phyloP scores from a whole-genome alignment of 2,888 invertebrate genomes.

The Gasteruption jaculator region DNA sequence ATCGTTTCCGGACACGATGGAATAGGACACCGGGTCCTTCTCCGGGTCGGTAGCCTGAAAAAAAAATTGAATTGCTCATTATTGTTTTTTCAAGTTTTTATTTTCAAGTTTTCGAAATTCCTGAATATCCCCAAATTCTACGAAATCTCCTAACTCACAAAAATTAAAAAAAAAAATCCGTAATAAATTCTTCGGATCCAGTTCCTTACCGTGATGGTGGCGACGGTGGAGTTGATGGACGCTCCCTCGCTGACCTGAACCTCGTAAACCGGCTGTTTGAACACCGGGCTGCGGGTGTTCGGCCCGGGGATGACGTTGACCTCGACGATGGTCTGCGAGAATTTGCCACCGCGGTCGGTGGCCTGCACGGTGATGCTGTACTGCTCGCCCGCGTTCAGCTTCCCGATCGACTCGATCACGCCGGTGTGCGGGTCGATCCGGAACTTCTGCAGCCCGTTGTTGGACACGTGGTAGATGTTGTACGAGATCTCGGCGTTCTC shows the following conservation, averaged over 20 bases:
- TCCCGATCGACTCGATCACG: conserved; percentile 73
- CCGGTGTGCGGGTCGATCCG: conserved; percentile 77
- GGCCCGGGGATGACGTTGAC: conserved; percentile 79
- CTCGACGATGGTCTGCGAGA: conserved; percentile 82
- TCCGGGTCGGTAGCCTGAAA: conserved; percentile 81
- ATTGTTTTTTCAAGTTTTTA: no score
- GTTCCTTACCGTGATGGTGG: conserved; percentile 68
- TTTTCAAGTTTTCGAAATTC: no score
- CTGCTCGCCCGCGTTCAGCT: conserved; percentile 80
- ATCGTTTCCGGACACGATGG: conserved; percentile 84
- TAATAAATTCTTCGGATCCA: no score
- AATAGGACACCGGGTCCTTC: conserved; percentile 80
- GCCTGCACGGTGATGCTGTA: conserved; percentile 85
- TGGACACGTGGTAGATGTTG: conserved; percentile 86
- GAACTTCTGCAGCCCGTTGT: conserved; percentile 84
- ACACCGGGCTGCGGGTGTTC: conserved; percentile 76
- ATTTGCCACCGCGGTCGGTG: conserved; percentile 73
- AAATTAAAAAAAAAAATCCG: no score
- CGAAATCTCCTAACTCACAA: no score
- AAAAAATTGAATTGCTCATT: no score
- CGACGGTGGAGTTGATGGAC: conserved; percentile 80
- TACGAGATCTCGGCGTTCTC: conserved; percentile 79
- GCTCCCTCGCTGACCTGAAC: conserved; percentile 88
- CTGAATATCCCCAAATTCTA: no score
- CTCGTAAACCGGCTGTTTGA: conserved; percentile 77